Evolutionary conservation across 2,113 vertebrate species (phyloP), one percentile per base, ranked within the genome.

Genomic region (Leucoraja erinaceus): DNA sequence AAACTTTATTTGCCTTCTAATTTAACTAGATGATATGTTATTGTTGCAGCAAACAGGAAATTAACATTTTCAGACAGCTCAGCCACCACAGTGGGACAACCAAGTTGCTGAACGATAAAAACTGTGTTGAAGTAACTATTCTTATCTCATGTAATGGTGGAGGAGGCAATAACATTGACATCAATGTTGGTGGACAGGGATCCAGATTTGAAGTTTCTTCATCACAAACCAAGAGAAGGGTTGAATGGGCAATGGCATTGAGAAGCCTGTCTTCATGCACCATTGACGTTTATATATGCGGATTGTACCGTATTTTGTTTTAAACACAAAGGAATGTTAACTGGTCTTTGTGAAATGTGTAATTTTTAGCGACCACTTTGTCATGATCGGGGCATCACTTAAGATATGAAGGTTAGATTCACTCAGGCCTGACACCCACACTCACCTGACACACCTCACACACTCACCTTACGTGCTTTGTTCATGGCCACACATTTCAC

Each of bases 11-110:
- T 11, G 68, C 28, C 72, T 54, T 74, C 74, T 66, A 2, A 16
- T 93, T 31, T 25, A 92, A 76, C 70, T 92, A n/a, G 25, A 47
- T 47, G 66, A 56, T 22, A 92, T n/a, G 54, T 61, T 86, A 88
- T 31, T 61, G 28, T 63, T 88, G 59, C 74, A 47, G 9, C 68
- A 92, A 54, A 5, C 68, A 92, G 66, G 16, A 74, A 92, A 92
- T 28, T 28, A 54, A 28, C 25, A 31, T 33, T 54, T 54, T 1
- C 61, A 91, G 74, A 56, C 66, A 92, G 90, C 33, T 47, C 90
- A 92, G 63, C 1, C 7, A 92, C 22, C 33, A 54, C 12, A 54
- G 31, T 74, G 2, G 20, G 18, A 3, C 33, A 92, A 20, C 18
- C 33, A 75, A 54, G 54, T 25, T 33, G 18, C 72, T 61, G 83